These are phyloP conservation scores for Ramphastos sulfuratus DNA, from an alignment of 2,113 vertebrate species.

Conservation along the genomic window DNA sequence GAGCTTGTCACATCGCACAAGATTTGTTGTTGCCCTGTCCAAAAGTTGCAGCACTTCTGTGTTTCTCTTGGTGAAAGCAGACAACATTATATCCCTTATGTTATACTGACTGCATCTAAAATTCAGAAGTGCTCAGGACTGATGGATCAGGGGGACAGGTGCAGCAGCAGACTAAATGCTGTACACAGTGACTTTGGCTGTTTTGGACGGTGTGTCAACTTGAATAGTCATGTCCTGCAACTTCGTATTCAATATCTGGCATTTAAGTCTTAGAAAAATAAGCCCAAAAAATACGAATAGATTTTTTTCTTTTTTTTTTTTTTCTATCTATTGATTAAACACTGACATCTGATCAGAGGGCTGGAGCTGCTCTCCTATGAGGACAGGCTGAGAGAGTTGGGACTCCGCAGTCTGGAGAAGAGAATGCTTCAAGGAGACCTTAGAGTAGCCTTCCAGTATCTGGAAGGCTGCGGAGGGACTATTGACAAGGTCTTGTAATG, in stretches of 20 bases:
- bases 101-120: not conserved
- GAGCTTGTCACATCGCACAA: not conserved
- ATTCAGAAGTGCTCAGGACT: slow-evolving; percentile 5
- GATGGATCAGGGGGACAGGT: not conserved
- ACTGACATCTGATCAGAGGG: not conserved
- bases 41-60: not conserved
- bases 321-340: not conserved
- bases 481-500: too few relatives aligned
- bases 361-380: too few relatives aligned
- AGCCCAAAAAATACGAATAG: not conserved
- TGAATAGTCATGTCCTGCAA: not conserved
- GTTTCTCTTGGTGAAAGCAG: slow-evolving; percentile 10
- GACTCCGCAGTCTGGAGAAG: too few relatives aligned
- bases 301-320: not conserved
- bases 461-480: too few relatives aligned
- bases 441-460: too few relatives aligned
- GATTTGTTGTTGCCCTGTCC: slow-evolving; percentile 10
- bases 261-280: slow-evolving; percentile 2
- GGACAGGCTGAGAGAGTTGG: too few relatives aligned
- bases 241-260: slow-evolving; percentile 3
- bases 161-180: not conserved
- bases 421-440: too few relatives aligned
- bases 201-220: slow-evolving; percentile 8
- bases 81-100: not conserved
- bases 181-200: not conserved